phyloP scores from a whole-genome alignment of 37 sponge, comb jelly and placozoan species.

The Bolinopsis microptera region DNA sequence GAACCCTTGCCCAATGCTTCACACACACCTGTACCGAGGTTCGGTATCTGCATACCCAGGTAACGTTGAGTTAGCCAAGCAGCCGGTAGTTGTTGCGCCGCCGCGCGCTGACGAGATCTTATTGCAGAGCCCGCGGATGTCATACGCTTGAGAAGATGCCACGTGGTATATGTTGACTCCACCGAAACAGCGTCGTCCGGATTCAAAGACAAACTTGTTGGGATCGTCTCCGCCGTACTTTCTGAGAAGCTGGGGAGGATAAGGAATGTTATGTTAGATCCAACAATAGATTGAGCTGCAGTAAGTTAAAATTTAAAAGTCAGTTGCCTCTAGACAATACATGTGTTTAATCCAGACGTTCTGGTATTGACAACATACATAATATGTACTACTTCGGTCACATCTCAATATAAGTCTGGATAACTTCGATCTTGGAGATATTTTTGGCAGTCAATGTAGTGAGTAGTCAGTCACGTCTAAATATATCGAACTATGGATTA shows the following conservation, averaged over 20 bases:
- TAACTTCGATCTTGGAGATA: too few species aligned
- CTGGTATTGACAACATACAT: too few species aligned
- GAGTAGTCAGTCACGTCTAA: too few species aligned
- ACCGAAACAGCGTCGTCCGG: conserved; percentile 23
- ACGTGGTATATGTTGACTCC: conserved; percentile 12
- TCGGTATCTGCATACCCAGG: conserved; percentile 39
- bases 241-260: not conserved
- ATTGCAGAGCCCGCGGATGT: conserved; percentile 29
- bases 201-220: conserved; percentile 54
- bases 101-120: not conserved
- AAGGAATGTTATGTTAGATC: too few species aligned
- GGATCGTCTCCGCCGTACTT: conserved; percentile 45
- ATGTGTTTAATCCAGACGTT: too few species aligned
- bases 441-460: too few species aligned
- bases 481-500: too few species aligned
- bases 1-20: not conserved
- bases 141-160: conserved; percentile 11
- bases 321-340: too few species aligned
- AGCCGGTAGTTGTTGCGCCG: not conserved
- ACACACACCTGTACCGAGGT: conserved; percentile 39
- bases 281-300: too few species aligned
- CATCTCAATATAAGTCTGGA: too few species aligned
- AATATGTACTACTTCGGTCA: too few species aligned
- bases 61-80: not conserved
- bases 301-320: too few species aligned